Evolutionary conservation across 2,113 vertebrate species (phyloP).

Genomic region (Seriola quinqueradiata): DNA sequence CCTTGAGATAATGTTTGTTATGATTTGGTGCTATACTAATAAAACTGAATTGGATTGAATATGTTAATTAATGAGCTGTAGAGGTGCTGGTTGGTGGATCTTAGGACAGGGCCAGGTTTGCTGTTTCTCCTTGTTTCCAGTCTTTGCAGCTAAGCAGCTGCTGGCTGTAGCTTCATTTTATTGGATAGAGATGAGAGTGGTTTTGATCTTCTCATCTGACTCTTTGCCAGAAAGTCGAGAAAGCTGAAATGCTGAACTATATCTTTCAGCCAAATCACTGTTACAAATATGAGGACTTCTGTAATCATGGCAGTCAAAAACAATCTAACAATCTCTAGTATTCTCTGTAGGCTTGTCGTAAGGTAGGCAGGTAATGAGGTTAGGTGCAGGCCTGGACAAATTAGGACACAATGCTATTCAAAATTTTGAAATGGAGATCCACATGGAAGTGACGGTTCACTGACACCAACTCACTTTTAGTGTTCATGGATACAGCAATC

Average conservation of each 20-base stretch:
- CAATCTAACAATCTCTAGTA: neutral
- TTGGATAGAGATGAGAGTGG: neutral
- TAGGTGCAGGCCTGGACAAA: neutral
- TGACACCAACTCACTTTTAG: conserved; percentile 82
- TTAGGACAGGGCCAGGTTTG: neutral
- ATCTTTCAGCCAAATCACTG: neutral
- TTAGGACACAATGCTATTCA: neutral
- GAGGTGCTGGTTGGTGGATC: neutral
- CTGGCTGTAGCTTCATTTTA: neutral
- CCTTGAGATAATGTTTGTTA: no score
- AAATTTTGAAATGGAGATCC: neutral
- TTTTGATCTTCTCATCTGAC: neutral
- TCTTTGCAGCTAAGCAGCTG: neutral
- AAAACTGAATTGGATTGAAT: no score
- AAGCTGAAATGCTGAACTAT: neutral
- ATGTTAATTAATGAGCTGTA: no score
- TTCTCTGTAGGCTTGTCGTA: neutral
- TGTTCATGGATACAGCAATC: conserved; percentile 88
- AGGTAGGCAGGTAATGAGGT: neutral
- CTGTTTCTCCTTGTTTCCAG: neutral
- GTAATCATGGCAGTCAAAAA: neutral
- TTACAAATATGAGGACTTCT: neutral
- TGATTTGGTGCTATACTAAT: no score
- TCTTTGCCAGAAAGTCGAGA: neutral
- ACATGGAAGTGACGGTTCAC: neutral